These are phyloP conservation scores for Cataglyphis altisquamis DNA, from an alignment of 2,888 invertebrate species.

Conservation along the genomic window DNA sequence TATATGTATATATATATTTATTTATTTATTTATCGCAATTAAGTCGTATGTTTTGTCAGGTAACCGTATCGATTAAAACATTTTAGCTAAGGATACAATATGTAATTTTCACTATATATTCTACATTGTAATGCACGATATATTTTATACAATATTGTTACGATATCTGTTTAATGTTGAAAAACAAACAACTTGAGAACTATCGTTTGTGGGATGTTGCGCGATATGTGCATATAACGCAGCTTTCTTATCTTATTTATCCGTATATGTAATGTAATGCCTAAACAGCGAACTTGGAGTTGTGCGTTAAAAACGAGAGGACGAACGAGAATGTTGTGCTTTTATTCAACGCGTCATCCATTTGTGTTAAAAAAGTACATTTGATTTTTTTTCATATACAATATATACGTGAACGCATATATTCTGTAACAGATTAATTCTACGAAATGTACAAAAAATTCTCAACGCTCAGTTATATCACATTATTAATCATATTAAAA, in stretches of 20 bases:
- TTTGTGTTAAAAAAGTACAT: constrained; percentile 27
- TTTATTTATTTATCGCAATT: background rate
- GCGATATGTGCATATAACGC: constrained; percentile 24
- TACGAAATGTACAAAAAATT: constrained; percentile 53
- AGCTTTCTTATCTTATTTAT: background rate
- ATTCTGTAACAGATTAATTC: constrained; percentile 34
- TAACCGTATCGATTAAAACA: background rate
- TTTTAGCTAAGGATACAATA: constrained; percentile 21
- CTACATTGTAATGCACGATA: background rate
- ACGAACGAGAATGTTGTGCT: constrained; percentile 43
- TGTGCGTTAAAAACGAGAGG: constrained; percentile 16
- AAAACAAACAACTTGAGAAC: background rate
- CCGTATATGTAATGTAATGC: constrained; percentile 27
- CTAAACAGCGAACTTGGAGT: constrained; percentile 28
- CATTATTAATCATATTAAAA: constrained; percentile 33
- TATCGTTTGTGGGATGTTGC: constrained; percentile 15
- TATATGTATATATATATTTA: background rate
- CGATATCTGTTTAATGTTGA: background rate
- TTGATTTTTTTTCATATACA: constrained; percentile 20
- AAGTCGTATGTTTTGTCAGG: background rate
- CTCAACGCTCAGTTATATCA: constrained; percentile 46
- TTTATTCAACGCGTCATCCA: constrained; percentile 41
- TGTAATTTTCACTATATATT: constrained; percentile 25
- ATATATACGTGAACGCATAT: constrained; percentile 4
- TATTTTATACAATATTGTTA: constrained; percentile 22